Base-by-base conservation (phyloP, 2,888 invertebrate genomes). In the Cephus rjabovi region DNA sequence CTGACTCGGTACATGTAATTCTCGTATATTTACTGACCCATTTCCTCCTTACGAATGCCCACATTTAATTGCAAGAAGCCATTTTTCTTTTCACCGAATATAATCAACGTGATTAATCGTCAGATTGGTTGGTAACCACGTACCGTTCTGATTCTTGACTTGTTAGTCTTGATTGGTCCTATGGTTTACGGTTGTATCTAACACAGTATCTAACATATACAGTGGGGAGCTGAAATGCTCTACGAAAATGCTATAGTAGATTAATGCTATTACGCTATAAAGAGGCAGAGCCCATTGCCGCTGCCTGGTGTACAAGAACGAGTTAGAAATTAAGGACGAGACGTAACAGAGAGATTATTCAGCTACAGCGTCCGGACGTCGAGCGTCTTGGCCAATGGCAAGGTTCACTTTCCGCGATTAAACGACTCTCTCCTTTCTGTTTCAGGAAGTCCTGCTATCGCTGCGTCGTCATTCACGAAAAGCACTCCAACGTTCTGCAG, bases 391-490 rank as follows among this genome's bases (percentile, higher is more conserved):
- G 40, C 40, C 23, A 56, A 23, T 56, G 40, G 40, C 4, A 56
- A 23, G 40, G 40, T 56, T 56, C 40, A 56, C 40, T 56, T 56
- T 71, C 71, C 31, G 30, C 71, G 33, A 71, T 71, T 34, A 23
- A 34, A 31, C 30, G 71, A 11, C 71, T 71, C 71, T 56, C 40
- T 56, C 40, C 83, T 83, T 87, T 83, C 83, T 90, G 89, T 93
- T 95, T 80, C 95, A 98, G 98, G 91, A 96, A 96, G 93, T 95
- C 96, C 91, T 98, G 98, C 93, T 97, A 97, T 93, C 96, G 97
- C 86, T 98, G 98, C 93, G 96, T 98, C 90, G 98, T 98, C 91
- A 97, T 98, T 93, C 98, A 98, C 92, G 97, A 97, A 92, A 97
- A 97, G 92, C 98, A 98, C 93, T 94, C 95, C 90, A 98, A 98